Conservation (phyloP, 2,113 vertebrate species). For the Solenodon paradoxus region DNA sequence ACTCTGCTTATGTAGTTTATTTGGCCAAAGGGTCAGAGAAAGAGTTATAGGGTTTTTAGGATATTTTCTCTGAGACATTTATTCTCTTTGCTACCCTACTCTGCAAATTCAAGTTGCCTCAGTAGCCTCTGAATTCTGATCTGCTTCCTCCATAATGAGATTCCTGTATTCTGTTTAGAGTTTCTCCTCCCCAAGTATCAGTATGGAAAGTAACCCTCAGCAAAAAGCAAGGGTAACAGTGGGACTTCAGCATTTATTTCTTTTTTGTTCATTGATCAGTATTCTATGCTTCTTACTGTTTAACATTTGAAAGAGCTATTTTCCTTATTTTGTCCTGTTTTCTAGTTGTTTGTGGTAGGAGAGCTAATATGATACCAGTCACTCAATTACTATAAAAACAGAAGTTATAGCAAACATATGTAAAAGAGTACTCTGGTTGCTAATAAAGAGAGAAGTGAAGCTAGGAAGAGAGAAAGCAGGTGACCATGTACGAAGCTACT, state of each 20-base stretch:
- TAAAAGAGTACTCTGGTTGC: not conserved
- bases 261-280: not conserved
- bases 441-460: not conserved
- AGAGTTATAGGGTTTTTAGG: not conserved
- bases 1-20: not conserved
- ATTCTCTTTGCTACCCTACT: not conserved
- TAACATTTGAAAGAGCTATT: not conserved
- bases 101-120: not conserved
- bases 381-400: no score
- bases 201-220: not conserved
- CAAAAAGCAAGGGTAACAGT: not conserved
- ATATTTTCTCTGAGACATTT: no score
- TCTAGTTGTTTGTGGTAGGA: not conserved
- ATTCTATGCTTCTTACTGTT: not conserved
- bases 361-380: not conserved
- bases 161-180: not conserved
- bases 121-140: not conserved
- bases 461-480: not conserved
- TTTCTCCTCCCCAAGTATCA: not conserved
- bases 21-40: not conserved
- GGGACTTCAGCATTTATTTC: not conserved
- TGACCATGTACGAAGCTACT: not conserved
- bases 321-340: not conserved
- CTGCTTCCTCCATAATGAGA: not conserved
- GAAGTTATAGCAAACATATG: not conserved